Percentiles rank a stretch among this genome's conserved stretches.
phyloP scores from a whole-genome alignment of 1,140 invertebrate species.

The Nasonia vitripennis region DNA sequence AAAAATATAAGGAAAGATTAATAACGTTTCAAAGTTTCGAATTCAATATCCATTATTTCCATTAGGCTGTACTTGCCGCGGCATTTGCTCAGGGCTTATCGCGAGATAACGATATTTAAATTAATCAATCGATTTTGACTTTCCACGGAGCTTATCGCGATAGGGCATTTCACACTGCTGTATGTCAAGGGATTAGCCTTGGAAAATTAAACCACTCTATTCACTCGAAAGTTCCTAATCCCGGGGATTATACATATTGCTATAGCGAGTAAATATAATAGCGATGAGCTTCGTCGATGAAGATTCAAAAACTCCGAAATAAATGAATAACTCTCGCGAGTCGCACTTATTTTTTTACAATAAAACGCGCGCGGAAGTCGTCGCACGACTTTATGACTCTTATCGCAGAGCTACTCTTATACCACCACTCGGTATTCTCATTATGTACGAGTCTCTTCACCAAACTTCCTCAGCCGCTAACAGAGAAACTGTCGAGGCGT shows the following conservation, averaged over 20 bases:
- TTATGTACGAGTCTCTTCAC: background rate
- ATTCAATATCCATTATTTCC: background rate
- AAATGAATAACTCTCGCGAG: too few relatives aligned
- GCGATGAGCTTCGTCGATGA: background rate
- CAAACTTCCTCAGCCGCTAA: slow-evolving; percentile 7
- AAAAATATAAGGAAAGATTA: background rate
- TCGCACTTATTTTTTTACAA: background rate
- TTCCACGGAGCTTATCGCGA: slow-evolving; percentile 8
- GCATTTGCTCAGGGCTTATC: background rate
- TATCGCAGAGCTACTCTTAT: background rate
- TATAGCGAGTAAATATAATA: background rate
- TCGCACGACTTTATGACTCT: background rate
- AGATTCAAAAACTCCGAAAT: background rate
- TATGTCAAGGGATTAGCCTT: slow-evolving; percentile 12
- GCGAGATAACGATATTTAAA: slow-evolving; percentile 33
- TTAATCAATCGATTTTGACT: slow-evolving; percentile 31
- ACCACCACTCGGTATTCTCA: background rate
- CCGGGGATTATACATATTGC: background rate
- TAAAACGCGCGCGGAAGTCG: background rate
- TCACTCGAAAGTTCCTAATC: slow-evolving; percentile 31
- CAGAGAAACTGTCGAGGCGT: background rate
- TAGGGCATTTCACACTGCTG: background rate
- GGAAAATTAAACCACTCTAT: slow-evolving; percentile 33
- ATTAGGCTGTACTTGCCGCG: background rate
- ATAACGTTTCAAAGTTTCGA: background rate